Evolutionary conservation across 2,888 invertebrate species (phyloP).

Genomic region (Melanchra persicariae): DNA sequence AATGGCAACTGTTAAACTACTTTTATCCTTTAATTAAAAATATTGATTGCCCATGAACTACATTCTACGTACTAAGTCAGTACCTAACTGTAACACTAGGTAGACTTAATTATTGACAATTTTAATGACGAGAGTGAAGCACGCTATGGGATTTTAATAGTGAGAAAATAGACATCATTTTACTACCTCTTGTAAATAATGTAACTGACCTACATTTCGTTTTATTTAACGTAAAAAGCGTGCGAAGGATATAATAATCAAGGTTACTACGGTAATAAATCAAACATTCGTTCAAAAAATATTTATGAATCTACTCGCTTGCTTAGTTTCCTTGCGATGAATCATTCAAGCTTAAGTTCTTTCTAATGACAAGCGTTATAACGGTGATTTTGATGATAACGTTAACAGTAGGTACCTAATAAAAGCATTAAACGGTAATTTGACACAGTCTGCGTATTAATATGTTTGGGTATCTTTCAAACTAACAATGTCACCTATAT

Average conservation of each 20-base stretch:
- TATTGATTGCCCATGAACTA: conserved; percentile 29
- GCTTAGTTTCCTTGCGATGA: conserved; percentile 14
- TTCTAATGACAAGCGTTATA: conserved; percentile 21
- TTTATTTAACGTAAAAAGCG: background rate
- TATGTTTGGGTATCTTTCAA: background rate
- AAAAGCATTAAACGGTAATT: conserved; percentile 10
- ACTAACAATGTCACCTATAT: background rate
- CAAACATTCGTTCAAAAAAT: conserved; percentile 5
- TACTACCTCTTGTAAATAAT: background rate
- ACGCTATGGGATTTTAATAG: conserved; percentile 14
- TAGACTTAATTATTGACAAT: conserved; percentile 22
- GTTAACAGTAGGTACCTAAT: conserved; percentile 6
- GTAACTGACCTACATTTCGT: conserved; percentile 24
- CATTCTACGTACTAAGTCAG: conserved; percentile 16
- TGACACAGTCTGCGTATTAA: conserved; percentile 1
- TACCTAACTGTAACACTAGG: conserved; percentile 5
- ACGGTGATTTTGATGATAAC: conserved; percentile 22
- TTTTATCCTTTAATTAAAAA: conserved; percentile 24
- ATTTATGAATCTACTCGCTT: background rate
- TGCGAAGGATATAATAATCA: background rate
- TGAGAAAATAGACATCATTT: conserved; percentile 2
- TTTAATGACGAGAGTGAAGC: conserved; percentile 7
- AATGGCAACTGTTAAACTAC: background rate
- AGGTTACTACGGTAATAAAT: conserved; percentile 18
- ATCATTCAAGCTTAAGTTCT: conserved; percentile 11